Conservation (phyloP, 2,113 vertebrate species). For the Thymallus thymallus region DNA sequence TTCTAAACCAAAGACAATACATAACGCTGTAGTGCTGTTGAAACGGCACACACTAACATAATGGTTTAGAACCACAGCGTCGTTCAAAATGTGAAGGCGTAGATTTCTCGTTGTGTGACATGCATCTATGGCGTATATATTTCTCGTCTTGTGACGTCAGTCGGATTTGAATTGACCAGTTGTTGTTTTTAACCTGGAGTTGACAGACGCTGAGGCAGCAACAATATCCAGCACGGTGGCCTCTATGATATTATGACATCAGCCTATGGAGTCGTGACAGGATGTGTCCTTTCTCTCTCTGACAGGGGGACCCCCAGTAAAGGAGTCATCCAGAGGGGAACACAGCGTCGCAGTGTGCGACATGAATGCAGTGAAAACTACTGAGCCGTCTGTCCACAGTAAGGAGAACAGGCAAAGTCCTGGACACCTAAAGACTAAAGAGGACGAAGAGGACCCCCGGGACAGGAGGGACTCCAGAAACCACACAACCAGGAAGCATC, state of each 20-base stretch:
- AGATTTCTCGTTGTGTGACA: slow-evolving; percentile 20
- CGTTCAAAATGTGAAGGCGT: slow-evolving; percentile 43
- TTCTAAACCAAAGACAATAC: slow-evolving; percentile 54
- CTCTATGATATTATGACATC: background rate
- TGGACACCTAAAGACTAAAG: slow-evolving; percentile 53
- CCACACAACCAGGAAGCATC: slow-evolving; percentile 45
- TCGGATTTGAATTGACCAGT: slow-evolving; percentile 47
- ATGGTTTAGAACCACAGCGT: slow-evolving; percentile 23
- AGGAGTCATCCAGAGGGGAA: slow-evolving; percentile 54
- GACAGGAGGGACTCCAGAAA: slow-evolving; percentile 53
- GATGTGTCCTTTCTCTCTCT: slow-evolving; percentile 19
- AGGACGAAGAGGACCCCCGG: slow-evolving; percentile 36
- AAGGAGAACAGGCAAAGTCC: slow-evolving; percentile 36
- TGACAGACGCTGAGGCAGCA: slow-evolving; percentile 19
- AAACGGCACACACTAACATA: slow-evolving; percentile 56
- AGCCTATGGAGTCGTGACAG: background rate
- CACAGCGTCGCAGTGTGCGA: slow-evolving; percentile 41
- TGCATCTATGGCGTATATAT: slow-evolving; percentile 10
- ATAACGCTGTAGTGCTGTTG: slow-evolving; percentile 49
- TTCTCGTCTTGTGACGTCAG: slow-evolving; percentile 11
- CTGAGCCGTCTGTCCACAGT: slow-evolving; percentile 36
- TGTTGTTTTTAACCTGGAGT: slow-evolving; percentile 30
- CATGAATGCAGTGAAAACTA: slow-evolving; percentile 73
- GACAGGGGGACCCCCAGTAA: slow-evolving; percentile 40
- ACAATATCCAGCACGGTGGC: background rate